Conservation (phyloP, 2,113 vertebrate genomes). For the Atractosteus spatula region DNA sequence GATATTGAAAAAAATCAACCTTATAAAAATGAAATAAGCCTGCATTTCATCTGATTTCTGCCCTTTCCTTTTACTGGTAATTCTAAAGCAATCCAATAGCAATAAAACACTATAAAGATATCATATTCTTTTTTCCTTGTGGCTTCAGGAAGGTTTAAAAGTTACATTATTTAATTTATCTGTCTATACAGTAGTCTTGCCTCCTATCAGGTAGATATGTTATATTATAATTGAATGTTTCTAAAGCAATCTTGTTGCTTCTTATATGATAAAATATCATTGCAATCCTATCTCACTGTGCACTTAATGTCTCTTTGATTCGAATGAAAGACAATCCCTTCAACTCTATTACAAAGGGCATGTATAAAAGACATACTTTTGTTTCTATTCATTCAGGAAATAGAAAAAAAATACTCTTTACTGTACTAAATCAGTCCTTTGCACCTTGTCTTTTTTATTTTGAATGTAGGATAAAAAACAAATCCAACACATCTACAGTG, state of each 20-base stretch:
- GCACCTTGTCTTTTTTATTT: too few species aligned
- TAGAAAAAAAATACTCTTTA: too few species aligned
- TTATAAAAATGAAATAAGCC: conserved; percentile 4
- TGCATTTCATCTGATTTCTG: conserved; percentile 31
- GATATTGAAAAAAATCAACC: too few species aligned
- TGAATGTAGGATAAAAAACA: too few species aligned
- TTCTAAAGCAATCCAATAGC: conserved; percentile 16
- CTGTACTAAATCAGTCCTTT: too few species aligned
- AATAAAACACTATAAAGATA: conserved; percentile 29
- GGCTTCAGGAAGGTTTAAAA: conserved; percentile 41
- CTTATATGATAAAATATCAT: conserved; percentile 49
- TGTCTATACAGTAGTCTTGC: conserved; percentile 39
- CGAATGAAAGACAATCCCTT: conserved; percentile 36
- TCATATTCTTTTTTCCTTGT: conserved; percentile 37
- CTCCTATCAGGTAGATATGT: conserved; percentile 41
- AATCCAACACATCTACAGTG: too few species aligned
- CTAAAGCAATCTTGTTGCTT: conserved; percentile 44
- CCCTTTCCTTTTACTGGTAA: conserved; percentile 17
- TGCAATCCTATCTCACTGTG: conserved; percentile 48
- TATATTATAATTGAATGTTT: conserved; percentile 44
- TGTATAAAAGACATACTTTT: too few species aligned
- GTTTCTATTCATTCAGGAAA: too few species aligned
- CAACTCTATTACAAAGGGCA: neutral
- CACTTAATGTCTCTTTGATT: conserved; percentile 38
- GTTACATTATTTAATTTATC: conserved; percentile 50